These are phyloP conservation scores for Caenorhabditis brenneri DNA, from an alignment of 1,140 invertebrate species.

Conservation along the genomic window DNA sequence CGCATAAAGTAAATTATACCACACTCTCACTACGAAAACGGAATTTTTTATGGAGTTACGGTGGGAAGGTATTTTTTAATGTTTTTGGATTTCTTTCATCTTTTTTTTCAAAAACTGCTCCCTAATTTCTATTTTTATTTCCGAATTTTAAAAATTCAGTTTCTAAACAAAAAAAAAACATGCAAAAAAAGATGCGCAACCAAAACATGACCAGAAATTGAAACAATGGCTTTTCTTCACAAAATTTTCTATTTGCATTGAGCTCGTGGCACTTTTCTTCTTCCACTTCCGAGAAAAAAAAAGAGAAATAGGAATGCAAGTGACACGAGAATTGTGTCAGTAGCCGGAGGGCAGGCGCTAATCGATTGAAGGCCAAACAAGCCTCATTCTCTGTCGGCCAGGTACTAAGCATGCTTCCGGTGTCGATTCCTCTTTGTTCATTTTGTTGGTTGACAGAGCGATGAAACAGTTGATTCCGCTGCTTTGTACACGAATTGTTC, in stretches of 20 bases:
- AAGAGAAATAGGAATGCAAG: not conserved
- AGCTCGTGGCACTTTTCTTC: not conserved
- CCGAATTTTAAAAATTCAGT: not conserved
- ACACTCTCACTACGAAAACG: not conserved
- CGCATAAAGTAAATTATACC: not conserved
- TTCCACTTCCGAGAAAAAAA: not conserved
- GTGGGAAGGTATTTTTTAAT: too few species aligned
- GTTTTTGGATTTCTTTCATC: not conserved
- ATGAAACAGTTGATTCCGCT: not conserved
- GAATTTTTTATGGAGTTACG: not conserved
- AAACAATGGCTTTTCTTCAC: not conserved
- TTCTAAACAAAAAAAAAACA: not conserved
- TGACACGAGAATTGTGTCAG: slow-evolving; percentile 2
- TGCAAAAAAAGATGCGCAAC: too few species aligned
- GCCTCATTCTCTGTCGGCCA: not conserved
- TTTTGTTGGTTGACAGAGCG: not conserved
- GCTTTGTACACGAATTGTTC: too few species aligned
- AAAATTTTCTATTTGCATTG: slow-evolving; percentile 30
- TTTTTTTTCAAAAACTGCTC: not conserved
- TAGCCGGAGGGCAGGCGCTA: not conserved
- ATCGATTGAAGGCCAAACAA: slow-evolving; percentile 25
- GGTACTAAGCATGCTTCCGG: slow-evolving; percentile 33
- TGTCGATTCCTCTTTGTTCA: slow-evolving; percentile 28
- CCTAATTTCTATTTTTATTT: not conserved
- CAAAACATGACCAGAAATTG: not conserved